Conservation (phyloP, 2,113 vertebrate species). For the Lagopus muta region DNA sequence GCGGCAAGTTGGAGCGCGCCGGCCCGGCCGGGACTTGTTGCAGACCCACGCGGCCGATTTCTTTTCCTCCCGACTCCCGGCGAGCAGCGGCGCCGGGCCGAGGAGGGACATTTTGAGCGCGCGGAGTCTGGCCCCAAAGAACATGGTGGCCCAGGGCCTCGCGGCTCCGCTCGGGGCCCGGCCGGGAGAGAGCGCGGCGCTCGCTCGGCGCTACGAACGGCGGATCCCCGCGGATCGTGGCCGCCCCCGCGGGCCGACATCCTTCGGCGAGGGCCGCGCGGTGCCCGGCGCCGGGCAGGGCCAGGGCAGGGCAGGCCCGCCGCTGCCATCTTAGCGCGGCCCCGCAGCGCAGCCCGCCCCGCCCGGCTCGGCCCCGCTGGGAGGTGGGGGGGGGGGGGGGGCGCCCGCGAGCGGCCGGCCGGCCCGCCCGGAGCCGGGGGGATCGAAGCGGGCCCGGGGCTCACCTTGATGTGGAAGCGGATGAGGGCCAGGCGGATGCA, state of each 20-base stretch:
- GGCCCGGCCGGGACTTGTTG: no score
- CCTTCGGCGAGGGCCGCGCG: conserved; percentile 29
- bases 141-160: conserved; percentile 52
- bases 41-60: no score
- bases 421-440: no score
- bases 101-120: conserved; percentile 65
- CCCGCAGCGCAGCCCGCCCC: not conserved
- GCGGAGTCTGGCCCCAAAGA: conserved; percentile 50
- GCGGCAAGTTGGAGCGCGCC: no score
- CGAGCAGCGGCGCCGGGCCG: not conserved
- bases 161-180: not conserved
- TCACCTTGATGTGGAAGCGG: conserved; percentile 94
- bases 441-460: not conserved
- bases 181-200: not conserved
- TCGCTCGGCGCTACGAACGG: not conserved
- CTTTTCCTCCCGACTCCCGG: no score
- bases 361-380: not conserved
- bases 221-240: not conserved
- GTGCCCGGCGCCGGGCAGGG: not conserved
- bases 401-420: no score
- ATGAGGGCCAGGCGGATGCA: conserved; percentile 96
- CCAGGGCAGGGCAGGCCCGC: not conserved
- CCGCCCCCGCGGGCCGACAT: conserved; percentile 55
- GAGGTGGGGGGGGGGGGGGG: no score
- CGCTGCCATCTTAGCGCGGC: conserved; percentile 9